These are phyloP conservation scores for Amphiprion clarkii DNA, from an alignment of 2,797 vertebrate species.

Conservation along the genomic window DNA sequence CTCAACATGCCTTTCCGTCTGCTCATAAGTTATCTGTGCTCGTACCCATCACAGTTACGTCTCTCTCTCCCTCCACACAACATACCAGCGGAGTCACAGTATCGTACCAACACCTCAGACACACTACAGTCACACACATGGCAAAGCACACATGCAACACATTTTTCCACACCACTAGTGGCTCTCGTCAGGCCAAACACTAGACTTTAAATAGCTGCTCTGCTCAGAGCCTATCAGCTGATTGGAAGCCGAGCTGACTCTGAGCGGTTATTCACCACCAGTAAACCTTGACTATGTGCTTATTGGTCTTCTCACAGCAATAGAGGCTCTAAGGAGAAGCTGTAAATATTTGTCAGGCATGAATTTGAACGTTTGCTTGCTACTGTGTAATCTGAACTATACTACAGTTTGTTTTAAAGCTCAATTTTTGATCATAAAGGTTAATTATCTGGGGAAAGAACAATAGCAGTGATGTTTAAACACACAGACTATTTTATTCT, in stretches of 20 bases:
- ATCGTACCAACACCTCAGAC: conserved; percentile 51
- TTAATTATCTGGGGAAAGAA: conserved; percentile 5
- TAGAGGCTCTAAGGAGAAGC: not conserved
- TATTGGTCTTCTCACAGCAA: not conserved
- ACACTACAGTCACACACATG: conserved; percentile 43
- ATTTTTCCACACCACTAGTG: conserved; percentile 5
- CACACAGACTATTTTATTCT: conserved; percentile 12
- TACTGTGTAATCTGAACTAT: conserved; percentile 9
- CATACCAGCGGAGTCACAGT: conserved; percentile 60
- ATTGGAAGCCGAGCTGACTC: conserved; percentile 42
- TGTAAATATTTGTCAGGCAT: conserved; percentile 1
- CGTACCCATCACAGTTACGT: conserved; percentile 5
- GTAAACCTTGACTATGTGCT: conserved; percentile 13
- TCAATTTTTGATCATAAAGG: conserved; percentile 17
- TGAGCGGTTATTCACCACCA: conserved; percentile 31
- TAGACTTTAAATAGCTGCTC: conserved; percentile 66
- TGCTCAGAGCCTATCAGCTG: conserved; percentile 57
- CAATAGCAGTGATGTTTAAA: conserved; percentile 11
- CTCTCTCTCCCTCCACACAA: conserved; percentile 20
- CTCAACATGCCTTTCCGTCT: conserved; percentile 57
- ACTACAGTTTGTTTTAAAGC: not conserved
- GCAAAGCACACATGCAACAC: conserved; percentile 13
- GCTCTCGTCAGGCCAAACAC: conserved; percentile 5
- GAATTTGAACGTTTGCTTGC: not conserved
- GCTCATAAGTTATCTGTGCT: conserved; percentile 40